These are phyloP conservation scores for Habroteleia sp. DNA, from an alignment of 2,888 invertebrate species.

Conservation along the genomic window DNA sequence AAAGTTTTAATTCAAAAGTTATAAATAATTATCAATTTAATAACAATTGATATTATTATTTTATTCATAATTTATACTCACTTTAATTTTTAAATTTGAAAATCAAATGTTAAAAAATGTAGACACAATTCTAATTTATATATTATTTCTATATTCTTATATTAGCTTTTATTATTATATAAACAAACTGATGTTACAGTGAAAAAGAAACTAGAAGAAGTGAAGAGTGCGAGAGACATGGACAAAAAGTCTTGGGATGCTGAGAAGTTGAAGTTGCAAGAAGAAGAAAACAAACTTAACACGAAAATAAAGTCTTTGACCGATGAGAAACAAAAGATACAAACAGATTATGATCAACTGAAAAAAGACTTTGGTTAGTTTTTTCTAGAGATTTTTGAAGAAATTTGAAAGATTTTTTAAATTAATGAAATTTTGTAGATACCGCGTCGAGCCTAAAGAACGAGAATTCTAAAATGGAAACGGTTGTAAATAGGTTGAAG, in stretches of 20 bases:
- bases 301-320: constrained; percentile 81
- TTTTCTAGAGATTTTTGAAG: not conserved
- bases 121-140: not conserved
- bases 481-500: constrained; percentile 85
- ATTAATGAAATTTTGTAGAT: constrained; percentile 79
- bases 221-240: constrained; percentile 69
- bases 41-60: no score
- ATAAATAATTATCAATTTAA: not conserved
- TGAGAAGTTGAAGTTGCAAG: constrained; percentile 83
- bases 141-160: not conserved
- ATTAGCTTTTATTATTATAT: no score
- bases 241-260: constrained; percentile 76
- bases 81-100: no score
- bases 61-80: no score
- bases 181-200: no score
- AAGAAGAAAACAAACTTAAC: constrained; percentile 82
- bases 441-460: constrained; percentile 82
- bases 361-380: constrained; percentile 84
- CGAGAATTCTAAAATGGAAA: constrained; percentile 83
- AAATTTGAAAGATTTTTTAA: no score
- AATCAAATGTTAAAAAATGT: no score
- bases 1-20: no score
- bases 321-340: constrained; percentile 83
- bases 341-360: constrained; percentile 84
- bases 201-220: constrained; percentile 83